phyloP scores from a whole-genome alignment of 2,888 invertebrate genomes.

The Phyllotreta striolata region DNA sequence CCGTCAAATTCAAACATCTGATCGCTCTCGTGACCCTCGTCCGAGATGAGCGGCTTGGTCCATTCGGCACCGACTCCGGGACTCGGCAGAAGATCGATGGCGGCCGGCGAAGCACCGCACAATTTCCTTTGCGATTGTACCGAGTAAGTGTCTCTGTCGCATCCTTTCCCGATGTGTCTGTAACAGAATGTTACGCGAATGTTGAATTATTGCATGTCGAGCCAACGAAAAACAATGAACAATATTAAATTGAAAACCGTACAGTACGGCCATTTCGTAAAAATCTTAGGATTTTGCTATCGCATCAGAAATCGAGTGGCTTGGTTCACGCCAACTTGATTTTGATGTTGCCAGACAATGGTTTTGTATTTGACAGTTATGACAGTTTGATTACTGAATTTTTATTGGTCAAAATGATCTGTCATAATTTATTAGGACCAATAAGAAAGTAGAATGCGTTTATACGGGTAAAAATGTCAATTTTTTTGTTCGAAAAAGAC shows the following conservation, averaged over 20 bases:
- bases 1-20: constrained; percentile 98
- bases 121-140: constrained; percentile 84
- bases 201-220: no score
- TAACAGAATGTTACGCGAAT: constrained; percentile 26
- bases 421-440: no score
- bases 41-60: constrained; percentile 83
- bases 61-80: constrained; percentile 83
- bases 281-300: no score
- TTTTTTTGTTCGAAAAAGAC: background rate
- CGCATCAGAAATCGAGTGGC: no score
- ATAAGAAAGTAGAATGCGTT: background rate
- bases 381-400: no score
- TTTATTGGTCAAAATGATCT: no score
- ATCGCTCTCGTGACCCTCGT: constrained; percentile 83
- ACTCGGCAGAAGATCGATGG: constrained; percentile 82
- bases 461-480: background rate
- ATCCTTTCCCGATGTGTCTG: constrained; percentile 93
- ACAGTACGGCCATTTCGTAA: no score
- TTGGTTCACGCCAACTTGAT: no score
- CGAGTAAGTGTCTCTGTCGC: constrained; percentile 93
- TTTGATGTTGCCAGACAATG: no score
- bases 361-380: no score
- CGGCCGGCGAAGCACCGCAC: constrained; percentile 85
- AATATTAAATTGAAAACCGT: no score
- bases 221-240: background rate